These are phyloP conservation scores for Sprattus sprattus DNA, from an alignment of 2,113 vertebrate genomes.

Conservation along the genomic window DNA sequence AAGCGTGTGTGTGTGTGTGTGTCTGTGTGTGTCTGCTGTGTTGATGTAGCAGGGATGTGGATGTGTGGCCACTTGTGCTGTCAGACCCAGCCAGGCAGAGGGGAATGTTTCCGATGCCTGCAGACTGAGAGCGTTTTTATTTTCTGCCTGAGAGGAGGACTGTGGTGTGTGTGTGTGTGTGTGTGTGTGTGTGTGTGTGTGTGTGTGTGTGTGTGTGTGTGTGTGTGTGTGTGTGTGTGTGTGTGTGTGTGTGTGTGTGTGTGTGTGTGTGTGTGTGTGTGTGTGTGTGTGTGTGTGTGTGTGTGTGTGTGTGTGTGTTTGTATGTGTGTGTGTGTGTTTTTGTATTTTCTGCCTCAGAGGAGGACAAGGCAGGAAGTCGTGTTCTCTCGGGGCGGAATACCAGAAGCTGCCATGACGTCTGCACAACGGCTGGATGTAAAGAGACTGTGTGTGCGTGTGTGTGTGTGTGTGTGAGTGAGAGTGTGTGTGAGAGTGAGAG, in stretches of 20 bases:
- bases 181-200: background rate
- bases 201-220: slow-evolving; percentile 6
- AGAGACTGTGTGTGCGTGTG: background rate
- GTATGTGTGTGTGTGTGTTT: background rate
- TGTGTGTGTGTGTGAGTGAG: no score
- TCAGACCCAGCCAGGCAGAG: slow-evolving; percentile 2
- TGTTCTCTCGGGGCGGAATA: background rate
- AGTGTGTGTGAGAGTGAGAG: no score
- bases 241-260: background rate
- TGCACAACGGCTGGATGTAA: background rate
- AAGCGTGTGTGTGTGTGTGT: background rate
- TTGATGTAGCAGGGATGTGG: background rate
- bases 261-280: background rate
- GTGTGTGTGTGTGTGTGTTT: background rate
- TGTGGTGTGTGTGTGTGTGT: background rate
- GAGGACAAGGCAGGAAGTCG: slow-evolving; percentile 3
- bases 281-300: background rate
- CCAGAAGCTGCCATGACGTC: background rate
- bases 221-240: slow-evolving; percentile 4
- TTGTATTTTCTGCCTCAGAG: background rate
- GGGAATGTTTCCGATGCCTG: slow-evolving; percentile 11
- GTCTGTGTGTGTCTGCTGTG: background rate
- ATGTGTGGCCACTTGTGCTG: background rate
- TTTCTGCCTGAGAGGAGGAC: background rate
- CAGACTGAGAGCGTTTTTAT: background rate